phyloP scores from a whole-genome alignment of 1,140 invertebrate species.

The Halotydeus destructor region DNA sequence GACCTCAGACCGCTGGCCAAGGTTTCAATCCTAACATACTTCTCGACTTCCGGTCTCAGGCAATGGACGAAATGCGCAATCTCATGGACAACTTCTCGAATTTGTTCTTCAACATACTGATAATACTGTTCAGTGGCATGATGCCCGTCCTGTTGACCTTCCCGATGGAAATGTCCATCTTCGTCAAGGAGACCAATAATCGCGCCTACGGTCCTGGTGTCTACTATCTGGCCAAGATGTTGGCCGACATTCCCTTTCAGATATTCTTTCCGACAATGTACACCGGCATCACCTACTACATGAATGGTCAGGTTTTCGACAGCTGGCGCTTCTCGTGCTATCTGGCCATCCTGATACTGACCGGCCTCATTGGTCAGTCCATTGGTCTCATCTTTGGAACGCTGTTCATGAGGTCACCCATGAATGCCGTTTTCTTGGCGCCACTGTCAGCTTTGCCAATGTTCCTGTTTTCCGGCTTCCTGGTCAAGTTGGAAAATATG shows the following conservation, averaged over 20 bases:
- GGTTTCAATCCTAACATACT: not conserved
- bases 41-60: not conserved
- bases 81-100: slow-evolving; percentile 50
- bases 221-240: slow-evolving; percentile 82
- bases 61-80: slow-evolving; percentile 8
- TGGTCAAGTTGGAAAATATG: slow-evolving; percentile 81
- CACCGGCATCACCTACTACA: slow-evolving; percentile 77
- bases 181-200: slow-evolving; percentile 82
- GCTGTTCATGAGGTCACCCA: slow-evolving; percentile 9
- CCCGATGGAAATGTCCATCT: slow-evolving; percentile 38
- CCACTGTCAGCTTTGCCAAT: slow-evolving; percentile 72
- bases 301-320: slow-evolving; percentile 71
- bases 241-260: slow-evolving; percentile 87
- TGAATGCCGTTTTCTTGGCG: slow-evolving; percentile 62
- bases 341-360: slow-evolving; percentile 60
- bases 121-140: slow-evolving; percentile 87
- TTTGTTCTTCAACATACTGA: slow-evolving; percentile 81
- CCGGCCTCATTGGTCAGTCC: slow-evolving; percentile 73
- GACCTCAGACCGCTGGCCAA: not conserved
- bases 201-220: slow-evolving; percentile 93
- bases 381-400: slow-evolving; percentile 78
- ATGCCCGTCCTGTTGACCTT: slow-evolving; percentile 92
- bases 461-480: slow-evolving; percentile 65
- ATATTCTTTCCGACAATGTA: slow-evolving; percentile 71
- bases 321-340: slow-evolving; percentile 58